Evolutionary conservation across 2,113 vertebrate genomes (phyloP).

Genomic region (Sminthopsis crassicaudata): DNA sequence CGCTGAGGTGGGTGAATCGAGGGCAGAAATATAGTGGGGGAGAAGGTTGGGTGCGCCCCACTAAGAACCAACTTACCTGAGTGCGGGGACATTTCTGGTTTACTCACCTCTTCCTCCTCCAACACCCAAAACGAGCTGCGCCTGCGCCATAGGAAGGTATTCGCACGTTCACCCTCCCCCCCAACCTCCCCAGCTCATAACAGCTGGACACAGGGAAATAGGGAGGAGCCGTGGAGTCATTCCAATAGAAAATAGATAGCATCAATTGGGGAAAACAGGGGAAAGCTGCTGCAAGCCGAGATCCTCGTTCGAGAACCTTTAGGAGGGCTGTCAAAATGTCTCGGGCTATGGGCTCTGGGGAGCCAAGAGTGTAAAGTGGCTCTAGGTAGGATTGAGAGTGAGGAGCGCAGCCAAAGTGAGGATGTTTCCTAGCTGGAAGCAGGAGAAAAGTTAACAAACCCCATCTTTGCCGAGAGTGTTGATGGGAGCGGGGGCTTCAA

Average conservation of each 20-base stretch:
- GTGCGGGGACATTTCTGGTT: slow-evolving; percentile 56
- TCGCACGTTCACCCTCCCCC: background rate
- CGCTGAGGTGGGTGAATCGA: background rate
- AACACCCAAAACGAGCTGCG: background rate
- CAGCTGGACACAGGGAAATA: background rate
- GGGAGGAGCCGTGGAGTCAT: slow-evolving; percentile 21
- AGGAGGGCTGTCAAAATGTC: background rate
- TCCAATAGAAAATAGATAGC: slow-evolving; percentile 12
- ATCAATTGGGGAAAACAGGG: background rate
- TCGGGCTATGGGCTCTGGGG: background rate
- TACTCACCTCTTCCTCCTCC: slow-evolving; percentile 4
- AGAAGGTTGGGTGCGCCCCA: background rate
- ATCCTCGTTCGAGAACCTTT: background rate
- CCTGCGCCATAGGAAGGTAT: background rate
- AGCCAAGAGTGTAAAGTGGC: background rate
- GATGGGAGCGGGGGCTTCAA: background rate
- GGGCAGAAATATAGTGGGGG: background rate
- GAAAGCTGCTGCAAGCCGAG: background rate
- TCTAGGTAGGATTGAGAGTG: background rate
- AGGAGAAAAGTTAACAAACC: background rate
- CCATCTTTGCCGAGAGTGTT: background rate
- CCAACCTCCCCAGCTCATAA: background rate
- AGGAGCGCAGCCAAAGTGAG: background rate
- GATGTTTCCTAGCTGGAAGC: background rate
- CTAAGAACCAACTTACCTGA: background rate